Evolutionary conservation across 2,888 invertebrate species (phyloP).

Genomic region (Diarsia mendica): DNA sequence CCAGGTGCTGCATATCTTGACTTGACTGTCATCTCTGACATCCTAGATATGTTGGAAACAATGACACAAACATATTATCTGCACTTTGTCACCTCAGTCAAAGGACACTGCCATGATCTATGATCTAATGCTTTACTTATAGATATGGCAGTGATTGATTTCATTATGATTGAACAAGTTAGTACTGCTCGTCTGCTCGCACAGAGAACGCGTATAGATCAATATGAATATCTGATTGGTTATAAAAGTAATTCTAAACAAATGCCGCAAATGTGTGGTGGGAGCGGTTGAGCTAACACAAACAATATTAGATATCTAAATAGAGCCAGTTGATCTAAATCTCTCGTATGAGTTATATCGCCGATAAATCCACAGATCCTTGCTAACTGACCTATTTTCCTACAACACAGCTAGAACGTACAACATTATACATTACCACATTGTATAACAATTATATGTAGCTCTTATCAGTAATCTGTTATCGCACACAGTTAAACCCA

Average conservation of each 20-base stretch:
- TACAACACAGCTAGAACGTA: constrained; percentile 58
- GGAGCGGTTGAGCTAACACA: constrained; percentile 38
- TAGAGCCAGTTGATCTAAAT: constrained; percentile 40
- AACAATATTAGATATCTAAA: constrained; percentile 36
- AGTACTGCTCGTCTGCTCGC: background rate
- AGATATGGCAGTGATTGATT: constrained; percentile 32
- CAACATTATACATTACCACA: constrained; percentile 68
- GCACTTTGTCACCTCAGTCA: constrained; percentile 23
- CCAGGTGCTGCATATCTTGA: constrained; percentile 77
- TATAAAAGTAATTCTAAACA: constrained; percentile 35
- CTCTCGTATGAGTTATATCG: constrained; percentile 23
- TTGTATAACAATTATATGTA: constrained; percentile 60
- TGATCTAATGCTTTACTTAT: constrained; percentile 21
- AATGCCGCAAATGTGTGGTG: constrained; percentile 26
- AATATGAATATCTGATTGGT: constrained; percentile 33
- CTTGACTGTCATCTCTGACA: constrained; percentile 46
- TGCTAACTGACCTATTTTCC: constrained; percentile 69
- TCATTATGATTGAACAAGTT: constrained; percentile 6
- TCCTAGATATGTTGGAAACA: constrained; percentile 56
- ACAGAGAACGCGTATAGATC: constrained; percentile 2
- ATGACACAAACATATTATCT: constrained; percentile 50
- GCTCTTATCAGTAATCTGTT: constrained; percentile 70
- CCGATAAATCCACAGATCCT: constrained; percentile 35
- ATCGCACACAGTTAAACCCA: constrained; percentile 74
- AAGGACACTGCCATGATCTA: constrained; percentile 35